Base-by-base conservation (phyloP, 2,888 invertebrate genomes). In the Lasioglossum oenotherae region DNA sequence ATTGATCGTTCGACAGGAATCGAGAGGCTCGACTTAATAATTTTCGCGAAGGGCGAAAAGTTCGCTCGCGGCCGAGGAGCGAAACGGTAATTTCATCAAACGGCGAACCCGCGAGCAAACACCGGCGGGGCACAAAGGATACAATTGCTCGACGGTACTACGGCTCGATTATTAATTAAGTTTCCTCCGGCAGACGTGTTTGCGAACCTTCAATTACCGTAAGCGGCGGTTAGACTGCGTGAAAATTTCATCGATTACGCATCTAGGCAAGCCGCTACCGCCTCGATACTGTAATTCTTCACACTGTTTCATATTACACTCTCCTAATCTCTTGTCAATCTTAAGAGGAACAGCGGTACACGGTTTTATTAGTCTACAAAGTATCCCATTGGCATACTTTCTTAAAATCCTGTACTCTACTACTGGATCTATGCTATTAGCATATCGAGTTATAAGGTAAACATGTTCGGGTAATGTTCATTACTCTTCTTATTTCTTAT, bases 121-220 rank as follows among this genome's bases (percentile, higher is more conserved):
- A 69, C 78, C 64, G 71, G 19, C 53, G 23, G 60, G 8, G 35
- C 49, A 78, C 84, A 84, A 74, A 84, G 84, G 84, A 84, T 78
- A 67, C 84, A 46, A 84, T 84, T 78, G 84, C 71, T 53, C 74
- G 60, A 78, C 78, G 78, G 67, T 84, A 69, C 78, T 71, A 53
- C 71, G 67, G 67, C 78, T 74, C 60, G 71, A 78, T 84, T 84
- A 84, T 84, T 84, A 84, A 84, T 84, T 74, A 27, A 60, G 57
- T 75, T 84, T 53, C 74, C 60, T 79, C 74, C 60, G 41, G 31
- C 67, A 46, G 79, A 60, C 73, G 73, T 60, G 73, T 79, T 79
- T 60, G 78, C 78, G 73, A 73, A 73, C 69, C 81, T 67, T 81
- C 69, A 38, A 35, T 71, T 74, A 69, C 67, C 67, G 35, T 69